These are phyloP conservation scores for Platycheirus albimanus DNA, from an alignment of 2,888 invertebrate genomes.

Conservation along the genomic window DNA sequence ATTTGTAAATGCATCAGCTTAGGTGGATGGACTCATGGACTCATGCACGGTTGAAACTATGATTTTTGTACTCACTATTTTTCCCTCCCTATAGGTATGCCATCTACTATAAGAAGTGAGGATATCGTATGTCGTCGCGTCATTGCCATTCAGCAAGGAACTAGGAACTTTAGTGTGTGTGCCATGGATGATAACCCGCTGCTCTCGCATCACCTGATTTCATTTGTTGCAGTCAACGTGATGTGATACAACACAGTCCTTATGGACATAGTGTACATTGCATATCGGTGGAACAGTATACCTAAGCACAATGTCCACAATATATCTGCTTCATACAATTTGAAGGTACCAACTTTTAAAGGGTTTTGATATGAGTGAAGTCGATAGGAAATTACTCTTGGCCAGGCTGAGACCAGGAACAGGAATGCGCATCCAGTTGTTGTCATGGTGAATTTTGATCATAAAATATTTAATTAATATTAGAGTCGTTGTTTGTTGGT, in stretches of 20 bases:
- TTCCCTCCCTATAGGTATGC: not conserved
- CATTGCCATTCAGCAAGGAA: conserved; percentile 13
- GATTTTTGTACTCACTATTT: not conserved
- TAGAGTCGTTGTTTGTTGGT: no score
- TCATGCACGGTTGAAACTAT: not conserved
- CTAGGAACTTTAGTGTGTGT: conserved; percentile 11
- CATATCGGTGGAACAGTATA: not conserved
- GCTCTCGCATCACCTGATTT: conserved; percentile 26
- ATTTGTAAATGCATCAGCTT: conserved; percentile 28
- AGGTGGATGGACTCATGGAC: not conserved
- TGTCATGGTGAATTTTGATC: conserved; percentile 39
- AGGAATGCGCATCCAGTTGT: not conserved
- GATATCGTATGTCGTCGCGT: conserved; percentile 5
- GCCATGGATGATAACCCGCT: conserved; percentile 9
- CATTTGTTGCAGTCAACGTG: conserved; percentile 17
- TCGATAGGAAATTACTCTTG: conserved; percentile 17
- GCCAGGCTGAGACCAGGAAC: no score
- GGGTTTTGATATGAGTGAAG: conserved; percentile 8
- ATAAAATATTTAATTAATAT: conserved; percentile 17
- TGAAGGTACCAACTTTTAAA: conserved; percentile 4
- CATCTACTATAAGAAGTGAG: not conserved
- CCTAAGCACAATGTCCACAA: not conserved
- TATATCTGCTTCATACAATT: conserved; percentile 11
- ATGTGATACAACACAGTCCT: not conserved
- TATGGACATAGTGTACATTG: not conserved